Evolutionary conservation across 2,888 invertebrate species (phyloP).

Genomic region (Gonocerus acuteangulatus): DNA sequence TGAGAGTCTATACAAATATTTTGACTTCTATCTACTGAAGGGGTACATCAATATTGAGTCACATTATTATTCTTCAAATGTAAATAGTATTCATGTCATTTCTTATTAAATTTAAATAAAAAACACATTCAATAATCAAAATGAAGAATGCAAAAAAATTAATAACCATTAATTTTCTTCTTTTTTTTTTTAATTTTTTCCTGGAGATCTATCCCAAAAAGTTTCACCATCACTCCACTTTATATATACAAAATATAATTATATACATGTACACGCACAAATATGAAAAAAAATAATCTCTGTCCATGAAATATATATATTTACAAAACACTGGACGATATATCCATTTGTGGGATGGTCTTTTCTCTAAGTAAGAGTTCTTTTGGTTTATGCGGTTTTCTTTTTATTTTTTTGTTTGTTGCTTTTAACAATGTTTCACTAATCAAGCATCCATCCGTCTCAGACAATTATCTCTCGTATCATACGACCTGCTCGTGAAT

Average conservation of each 20-base stretch:
- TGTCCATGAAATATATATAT: conserved; percentile 26
- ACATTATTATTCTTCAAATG: too few relatives aligned
- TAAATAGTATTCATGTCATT: too few relatives aligned
- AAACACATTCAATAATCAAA: not conserved
- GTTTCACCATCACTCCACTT: conserved; percentile 14
- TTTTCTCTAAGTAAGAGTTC: conserved; percentile 7
- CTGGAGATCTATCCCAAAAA: conserved; percentile 5
- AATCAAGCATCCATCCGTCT: conserved; percentile 39
- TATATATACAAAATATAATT: conserved; percentile 24
- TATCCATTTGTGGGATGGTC: conserved; percentile 6
- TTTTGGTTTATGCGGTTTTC: not conserved
- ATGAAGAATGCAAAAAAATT: not conserved
- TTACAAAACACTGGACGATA: conserved; percentile 24
- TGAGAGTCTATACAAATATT: not conserved
- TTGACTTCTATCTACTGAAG: not conserved
- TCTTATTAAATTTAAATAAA: too few relatives aligned
- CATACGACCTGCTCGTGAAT: conserved; percentile 83
- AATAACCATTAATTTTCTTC: not conserved
- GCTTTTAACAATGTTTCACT: not conserved
- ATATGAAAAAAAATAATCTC: conserved; percentile 17
- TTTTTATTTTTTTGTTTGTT: not conserved
- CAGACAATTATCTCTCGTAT: conserved; percentile 91
- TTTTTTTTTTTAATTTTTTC: conserved; percentile 8
- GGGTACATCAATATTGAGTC: too few relatives aligned
- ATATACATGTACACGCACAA: conserved; percentile 24